Evolutionary conservation across 2,113 vertebrate species (phyloP), one percentile per base, ranked within the genome.

Genomic region (Balaenoptera acutorostrata): DNA sequence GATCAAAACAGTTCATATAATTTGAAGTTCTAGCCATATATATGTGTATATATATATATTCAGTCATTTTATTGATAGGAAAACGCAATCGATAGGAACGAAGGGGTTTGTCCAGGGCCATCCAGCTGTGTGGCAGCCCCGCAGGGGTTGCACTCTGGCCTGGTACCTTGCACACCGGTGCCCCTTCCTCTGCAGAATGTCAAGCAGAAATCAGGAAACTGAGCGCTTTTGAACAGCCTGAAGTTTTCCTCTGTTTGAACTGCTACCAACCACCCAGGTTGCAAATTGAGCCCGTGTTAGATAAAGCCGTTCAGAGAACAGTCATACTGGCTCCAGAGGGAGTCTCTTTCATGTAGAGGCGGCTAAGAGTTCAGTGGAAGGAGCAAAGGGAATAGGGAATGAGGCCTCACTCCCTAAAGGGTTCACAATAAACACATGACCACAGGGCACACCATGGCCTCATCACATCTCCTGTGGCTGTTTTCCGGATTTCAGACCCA

Each of bases 21-120:
- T 52, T 88, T 80, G 39, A 81, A 78, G 93, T 97, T 93, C 36
- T 52, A 92, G 29, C 29, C 77, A 69, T 33, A 27, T 36, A 31
- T 44, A 36, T 2, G 18, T 64, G 3, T 3, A n/a, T 14, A 5
- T 3, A 27, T 55, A 29, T 57, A 44, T 52, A 46, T 27, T 83
- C 27, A 81, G 20, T 68, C 23, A 57, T 95, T 95, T 93, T 82
- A 44, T 46, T 81, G 33, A 59, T 75, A 46, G 87, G 66, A 80
- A 83, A 88, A 9, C 89, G 21, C 49, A 29, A 39, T 52, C 20
- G 1, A 9, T 7, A 55, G 29, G 11, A 80, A 17, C 2, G 36
- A 93, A 69, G 63, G 17, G 29, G 13, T 44, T 88, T 88, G 46
- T 44, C 23, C 46, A 92, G 78, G 44, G 64, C 29, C 21, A 11